Base-by-base conservation (phyloP, 2,797 vertebrate species). In the Babyrousa celebensis region DNA sequence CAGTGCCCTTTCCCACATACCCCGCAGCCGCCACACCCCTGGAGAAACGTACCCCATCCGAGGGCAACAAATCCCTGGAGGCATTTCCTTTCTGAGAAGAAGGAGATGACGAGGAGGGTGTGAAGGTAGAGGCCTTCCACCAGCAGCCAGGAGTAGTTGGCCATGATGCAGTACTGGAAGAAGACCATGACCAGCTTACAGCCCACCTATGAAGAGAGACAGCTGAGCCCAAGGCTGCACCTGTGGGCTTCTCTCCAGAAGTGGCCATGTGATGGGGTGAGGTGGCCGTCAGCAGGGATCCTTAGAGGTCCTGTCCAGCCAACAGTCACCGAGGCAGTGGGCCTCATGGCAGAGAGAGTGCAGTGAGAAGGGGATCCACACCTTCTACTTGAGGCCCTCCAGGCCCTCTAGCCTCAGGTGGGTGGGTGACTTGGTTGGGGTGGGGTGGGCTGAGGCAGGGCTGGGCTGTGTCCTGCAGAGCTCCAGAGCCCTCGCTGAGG, bases 91-190 rank as follows among this genome's bases (percentile, higher is more conserved):
- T 99, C 98, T 0, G 99, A 99, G 99, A 99, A 99, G 98, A 99
- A 99, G 97, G 99, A 99, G 98, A 99, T 97, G 94, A 98, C 98
- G 78, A 99, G 99, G 83, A 99, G 98, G 0, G 99, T 99, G 98
- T 99, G 99, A n/a, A 99, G 99, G 97, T 99, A 99, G 93, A 99
- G 99, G 23, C 99, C 99, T 97, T 99, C 99, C 86, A 99, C 99
- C 7, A 99, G 98, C 97, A 99, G 98, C 99, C 99, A 99, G 98
- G 99, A 99, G 97, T 99, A 99, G 98, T 99, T 99, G 29, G 99
- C 99, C 99, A 99, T 98, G 98, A 99, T 99, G 98, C 99, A 99
- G 97, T 99, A 99, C 98, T 99, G 99, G 97, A 99, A 99, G 96
- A 99, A 99, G 97, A 99, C 98, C 98, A 99, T 98, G 94, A 99